These are phyloP conservation scores for Trematomus loennbergii DNA, from an alignment of 2,113 vertebrate species.

Conservation along the genomic window DNA sequence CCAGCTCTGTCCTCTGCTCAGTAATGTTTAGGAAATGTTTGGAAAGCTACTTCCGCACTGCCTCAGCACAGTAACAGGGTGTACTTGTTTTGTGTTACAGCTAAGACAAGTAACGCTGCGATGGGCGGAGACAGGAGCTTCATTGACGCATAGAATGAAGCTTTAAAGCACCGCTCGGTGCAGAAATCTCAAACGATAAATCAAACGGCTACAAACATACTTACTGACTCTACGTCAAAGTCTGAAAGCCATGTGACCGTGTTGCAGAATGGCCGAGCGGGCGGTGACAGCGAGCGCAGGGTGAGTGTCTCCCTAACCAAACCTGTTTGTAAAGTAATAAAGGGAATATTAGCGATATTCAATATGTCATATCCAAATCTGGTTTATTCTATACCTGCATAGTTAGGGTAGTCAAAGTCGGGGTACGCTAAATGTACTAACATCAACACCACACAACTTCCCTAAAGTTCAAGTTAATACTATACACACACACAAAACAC, in stretches of 20 bases:
- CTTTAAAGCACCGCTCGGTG: neutral
- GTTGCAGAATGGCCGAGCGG: conserved; percentile 72
- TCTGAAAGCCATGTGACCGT: conserved; percentile 22
- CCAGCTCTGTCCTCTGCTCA: conserved; percentile 22
- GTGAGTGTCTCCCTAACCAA: conserved; percentile 43
- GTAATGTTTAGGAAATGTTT: conserved; percentile 22
- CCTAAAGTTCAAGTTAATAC: too few relatives aligned
- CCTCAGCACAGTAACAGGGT: neutral
- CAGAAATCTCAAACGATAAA: neutral
- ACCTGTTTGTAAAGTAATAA: neutral
- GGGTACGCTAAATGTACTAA: too few relatives aligned
- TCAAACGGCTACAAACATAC: neutral
- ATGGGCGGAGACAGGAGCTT: neutral
- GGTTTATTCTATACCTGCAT: neutral
- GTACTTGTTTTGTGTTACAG: neutral
- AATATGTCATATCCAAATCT: accelerated
- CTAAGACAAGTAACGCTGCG: neutral
- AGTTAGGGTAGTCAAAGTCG: neutral
- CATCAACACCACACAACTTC: too few relatives aligned
- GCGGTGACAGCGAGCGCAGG: conserved; percentile 30
- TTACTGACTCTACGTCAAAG: accelerated
- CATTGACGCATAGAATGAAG: accelerated
- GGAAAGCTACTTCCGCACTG: conserved; percentile 52
- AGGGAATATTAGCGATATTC: accelerated
- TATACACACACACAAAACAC: too few relatives aligned